Conservation (phyloP, 2,113 vertebrate genomes). For the Xiphophorus maculatus region DNA sequence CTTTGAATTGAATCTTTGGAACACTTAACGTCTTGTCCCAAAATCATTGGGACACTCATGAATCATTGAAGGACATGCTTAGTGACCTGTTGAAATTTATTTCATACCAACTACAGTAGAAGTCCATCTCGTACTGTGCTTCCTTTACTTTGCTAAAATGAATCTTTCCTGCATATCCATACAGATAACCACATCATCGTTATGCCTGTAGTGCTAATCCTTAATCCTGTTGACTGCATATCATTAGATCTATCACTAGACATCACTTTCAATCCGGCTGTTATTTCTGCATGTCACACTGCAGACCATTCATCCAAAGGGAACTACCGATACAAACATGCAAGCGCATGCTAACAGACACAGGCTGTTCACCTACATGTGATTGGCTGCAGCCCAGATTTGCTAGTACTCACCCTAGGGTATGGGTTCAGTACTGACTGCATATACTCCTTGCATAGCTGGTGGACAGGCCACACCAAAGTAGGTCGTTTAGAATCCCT, state of each 20-base stretch:
- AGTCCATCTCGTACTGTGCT: conserved; percentile 18
- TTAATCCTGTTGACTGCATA: conserved; percentile 49
- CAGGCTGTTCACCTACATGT: conserved; percentile 79
- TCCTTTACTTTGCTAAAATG: conserved; percentile 7
- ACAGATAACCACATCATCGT: neutral
- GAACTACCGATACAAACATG: conserved; percentile 51
- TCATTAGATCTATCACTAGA: conserved; percentile 53
- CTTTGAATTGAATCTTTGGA: neutral
- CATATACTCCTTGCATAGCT: conserved; percentile 54
- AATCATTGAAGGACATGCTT: conserved; percentile 26
- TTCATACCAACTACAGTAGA: conserved; percentile 25
- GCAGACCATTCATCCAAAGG: conserved; percentile 56
- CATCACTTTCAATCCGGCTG: conserved; percentile 39
- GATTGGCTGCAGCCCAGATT: conserved; percentile 74
- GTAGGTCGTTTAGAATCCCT: conserved; percentile 64
- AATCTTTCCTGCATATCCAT: neutral
- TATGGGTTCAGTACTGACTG: conserved; percentile 61
- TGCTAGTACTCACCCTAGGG: conserved; percentile 63
- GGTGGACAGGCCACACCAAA: conserved; percentile 52
- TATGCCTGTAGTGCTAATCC: conserved; percentile 21
- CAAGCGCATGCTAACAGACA: conserved; percentile 46
- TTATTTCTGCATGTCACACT: conserved; percentile 48
- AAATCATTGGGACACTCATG: conserved; percentile 20
- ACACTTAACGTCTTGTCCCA: neutral
- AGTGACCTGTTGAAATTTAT: conserved; percentile 7